Evolutionary conservation across 2,797 vertebrate genomes (phyloP), one percentile per base, ranked within the genome.

Genomic region (Brachyalestes nurse): DNA sequence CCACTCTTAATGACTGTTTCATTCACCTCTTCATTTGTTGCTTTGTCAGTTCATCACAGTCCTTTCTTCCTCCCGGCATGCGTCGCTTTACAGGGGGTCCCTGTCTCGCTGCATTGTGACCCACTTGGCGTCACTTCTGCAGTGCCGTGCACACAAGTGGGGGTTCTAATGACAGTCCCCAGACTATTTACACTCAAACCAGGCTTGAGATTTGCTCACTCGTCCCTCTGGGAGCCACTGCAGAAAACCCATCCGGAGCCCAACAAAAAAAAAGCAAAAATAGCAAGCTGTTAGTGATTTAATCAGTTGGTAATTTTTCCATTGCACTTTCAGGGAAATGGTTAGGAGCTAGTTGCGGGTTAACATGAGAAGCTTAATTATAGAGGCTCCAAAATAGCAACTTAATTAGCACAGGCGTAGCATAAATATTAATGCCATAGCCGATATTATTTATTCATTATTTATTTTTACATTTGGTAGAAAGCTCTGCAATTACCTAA

Each of bases 181-280:
- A 82, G 88, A 88, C 87, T 87, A 82, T 92, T 90, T 90, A 77
- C 89, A 85, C 89, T 81, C 84, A 92, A 92, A 92, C 89, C 87
- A 92, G 86, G 84, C 84, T 85, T 84, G 85, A 91, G 88, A 92
- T 92, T 86, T 87, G 91, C 91, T 90, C 83, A 89, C 85, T 90
- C 90, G 87, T 89, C 82, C 70, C 83, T 79, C 62, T 82, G 86
- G 83, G 79, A 72, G 28, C 10, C 8, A 6, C 85, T 87, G 82
- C 81, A 80, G 85, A 83, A 72, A 76, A 90, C 83, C 83, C 88
- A 89, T 88, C 88, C 85, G 57, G 85, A 88, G 85, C 85, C 76
- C 82, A 82, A 86, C 45, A 64, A 16, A 57, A 14, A 8, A 45
- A 60, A 87, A n/a, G n/a, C n/a, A n/a, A n/a, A n/a, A n/a, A n/a